Percentiles rank a stretch among this genome's conserved stretches.
phyloP scores from a whole-genome alignment of 1,140 invertebrate species.

The Babylonia areolata region DNA sequence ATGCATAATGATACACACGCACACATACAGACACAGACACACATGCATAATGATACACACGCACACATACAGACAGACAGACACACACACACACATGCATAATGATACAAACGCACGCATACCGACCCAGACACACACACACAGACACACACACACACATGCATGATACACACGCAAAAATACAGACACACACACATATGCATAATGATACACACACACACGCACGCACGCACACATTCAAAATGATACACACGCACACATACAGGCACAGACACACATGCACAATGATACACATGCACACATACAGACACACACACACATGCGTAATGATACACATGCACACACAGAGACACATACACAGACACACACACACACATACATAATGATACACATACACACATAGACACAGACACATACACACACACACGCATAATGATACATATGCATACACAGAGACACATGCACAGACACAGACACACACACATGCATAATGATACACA shows the following conservation, averaged over 20 bases:
- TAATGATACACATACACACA: too few relatives aligned
- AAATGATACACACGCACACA: conserved; percentile 14
- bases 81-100: neutral
- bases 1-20: too few relatives aligned
- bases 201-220: too few relatives aligned
- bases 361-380: neutral
- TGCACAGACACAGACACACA: neutral
- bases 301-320: neutral
- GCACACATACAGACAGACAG: neutral
- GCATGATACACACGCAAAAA: conserved; percentile 11
- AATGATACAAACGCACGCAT: neutral
- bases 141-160: neutral
- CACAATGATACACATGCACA: too few relatives aligned
- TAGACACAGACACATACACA: neutral
- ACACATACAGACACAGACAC: too few relatives aligned
- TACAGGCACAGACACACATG: too few relatives aligned
- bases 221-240: neutral
- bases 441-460: neutral
- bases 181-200: neutral
- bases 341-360: neutral
- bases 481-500: too few relatives aligned
- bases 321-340: neutral
- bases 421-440: neutral
- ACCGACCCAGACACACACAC: neutral
- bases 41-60: too few relatives aligned